These are phyloP conservation scores for Liposcelis brunnea DNA, from an alignment of 2,888 invertebrate species.

Conservation along the genomic window DNA sequence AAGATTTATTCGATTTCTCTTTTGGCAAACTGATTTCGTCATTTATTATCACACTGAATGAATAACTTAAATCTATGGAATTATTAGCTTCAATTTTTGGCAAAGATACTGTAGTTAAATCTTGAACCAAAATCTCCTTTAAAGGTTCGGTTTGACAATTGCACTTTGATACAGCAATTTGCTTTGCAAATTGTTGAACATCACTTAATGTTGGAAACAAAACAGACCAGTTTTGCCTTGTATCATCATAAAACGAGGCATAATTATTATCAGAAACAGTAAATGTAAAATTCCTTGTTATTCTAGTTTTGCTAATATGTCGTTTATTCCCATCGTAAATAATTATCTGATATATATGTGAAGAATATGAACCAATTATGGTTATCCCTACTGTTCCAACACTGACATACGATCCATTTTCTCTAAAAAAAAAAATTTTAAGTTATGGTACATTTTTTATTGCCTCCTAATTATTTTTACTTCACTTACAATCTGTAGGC, in stretches of 20 bases:
- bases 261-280: constrained; percentile 18
- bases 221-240: constrained; percentile 35
- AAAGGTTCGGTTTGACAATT: no score
- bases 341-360: constrained; percentile 23
- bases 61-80: no score
- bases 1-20: no score
- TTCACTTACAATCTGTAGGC: constrained; percentile 16
- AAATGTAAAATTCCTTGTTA: constrained; percentile 19
- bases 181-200: constrained; percentile 23
- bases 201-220: constrained; percentile 27
- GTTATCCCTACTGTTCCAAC: constrained; percentile 25
- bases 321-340: constrained; percentile 24
- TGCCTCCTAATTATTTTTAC: neutral
- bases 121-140: no score
- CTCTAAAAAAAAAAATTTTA: constrained; percentile 13
- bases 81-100: no score
- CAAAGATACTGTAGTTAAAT: no score
- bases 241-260: constrained; percentile 30
- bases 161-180: no score
- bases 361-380: constrained; percentile 21
- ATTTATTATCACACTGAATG: no score
- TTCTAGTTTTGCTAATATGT: constrained; percentile 18
- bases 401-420: constrained; percentile 21
- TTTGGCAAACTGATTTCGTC: no score
- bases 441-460: neutral